Evolutionary conservation across 2,888 invertebrate species (phyloP), one percentile per base, ranked within the genome.

Genomic region (Stegana nigrithorax): DNA sequence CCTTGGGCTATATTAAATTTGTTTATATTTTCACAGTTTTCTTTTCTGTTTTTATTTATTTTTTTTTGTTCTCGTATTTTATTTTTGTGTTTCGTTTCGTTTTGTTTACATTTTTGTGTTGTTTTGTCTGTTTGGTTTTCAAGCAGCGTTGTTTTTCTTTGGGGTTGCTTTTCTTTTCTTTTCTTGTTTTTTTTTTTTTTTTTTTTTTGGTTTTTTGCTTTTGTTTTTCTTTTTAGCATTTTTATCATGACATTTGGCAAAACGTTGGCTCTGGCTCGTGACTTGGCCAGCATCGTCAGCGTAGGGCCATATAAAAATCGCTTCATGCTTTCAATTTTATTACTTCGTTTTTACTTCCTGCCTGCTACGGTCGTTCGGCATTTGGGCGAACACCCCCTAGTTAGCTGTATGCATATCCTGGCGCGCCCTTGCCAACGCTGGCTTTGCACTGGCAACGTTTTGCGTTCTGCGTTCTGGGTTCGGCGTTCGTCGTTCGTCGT

Each of bases 281-380:
- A 39, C n/a, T n/a, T n/a, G 5, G n/a, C 10, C 6, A 10, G 14
- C 5, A 39, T 3, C 12, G 14, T 36, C 7, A 44, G 7, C 2
- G 44, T 10, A 4, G 8, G n/a, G 4, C 21, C 25, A 17, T 25
- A n/a, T 50, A 25, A 25, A 23, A 44, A 42, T 57, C 21, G 36
- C 25, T 59, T 47, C 36, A 32, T 47, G 59, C 59, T 59, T 59
- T 59, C 59, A 50, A 59, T 59, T 59, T 59, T 59, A 59, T 59
- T 59, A 36, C 59, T 59, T 36, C 45, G 25, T 44, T 45, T 58
- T 17, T 44, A 44, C 45, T 21, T 47, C 47, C 42, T 59, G 45
- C 17, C 19, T 25, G 47, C 23, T 23, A 47, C 12, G 23, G n/a
- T n/a, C n/a, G n/a, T n/a, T n/a, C n/a, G n/a, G n/a, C n/a, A n/a